Evolutionary conservation across 35 echinoderm and acorn worm species (phyloP).

Genomic region (Hemicentrotus pulcherrimus): DNA sequence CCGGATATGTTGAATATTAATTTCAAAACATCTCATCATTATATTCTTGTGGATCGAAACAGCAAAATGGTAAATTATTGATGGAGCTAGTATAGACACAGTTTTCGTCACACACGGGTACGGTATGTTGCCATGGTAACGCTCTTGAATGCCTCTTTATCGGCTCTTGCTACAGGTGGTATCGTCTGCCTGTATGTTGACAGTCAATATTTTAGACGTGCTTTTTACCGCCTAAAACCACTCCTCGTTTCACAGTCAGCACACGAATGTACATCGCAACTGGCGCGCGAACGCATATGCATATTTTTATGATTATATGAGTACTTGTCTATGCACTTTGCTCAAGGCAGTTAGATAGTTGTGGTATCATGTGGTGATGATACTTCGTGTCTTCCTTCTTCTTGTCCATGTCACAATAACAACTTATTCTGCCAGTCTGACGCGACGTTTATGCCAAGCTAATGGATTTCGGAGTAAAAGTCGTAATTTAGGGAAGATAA

Average conservation of each 20-base stretch:
- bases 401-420: neutral
- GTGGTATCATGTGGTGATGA: neutral
- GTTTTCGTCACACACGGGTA: neutral
- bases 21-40: neutral
- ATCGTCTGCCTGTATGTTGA: neutral
- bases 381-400: neutral
- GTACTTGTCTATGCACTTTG: neutral
- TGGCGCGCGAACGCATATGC: neutral
- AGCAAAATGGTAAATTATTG: neutral
- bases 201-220: constrained; percentile 17
- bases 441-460: neutral
- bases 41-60: no score
- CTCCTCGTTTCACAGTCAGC: neutral
- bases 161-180: neutral
- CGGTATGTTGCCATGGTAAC: neutral
- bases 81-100: neutral
- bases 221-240: neutral
- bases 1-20: neutral
- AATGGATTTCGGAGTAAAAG: no score
- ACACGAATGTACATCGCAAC: neutral
- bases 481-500: no score
- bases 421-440: neutral
- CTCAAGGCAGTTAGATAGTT: neutral
- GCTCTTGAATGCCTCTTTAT: neutral
- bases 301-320: neutral